A percentile compares a stretch with the other conserved stretches of the same genome.
Evolutionary conservation across 2,797 vertebrate species (phyloP).

Genomic region (Garrulus glandarius): DNA sequence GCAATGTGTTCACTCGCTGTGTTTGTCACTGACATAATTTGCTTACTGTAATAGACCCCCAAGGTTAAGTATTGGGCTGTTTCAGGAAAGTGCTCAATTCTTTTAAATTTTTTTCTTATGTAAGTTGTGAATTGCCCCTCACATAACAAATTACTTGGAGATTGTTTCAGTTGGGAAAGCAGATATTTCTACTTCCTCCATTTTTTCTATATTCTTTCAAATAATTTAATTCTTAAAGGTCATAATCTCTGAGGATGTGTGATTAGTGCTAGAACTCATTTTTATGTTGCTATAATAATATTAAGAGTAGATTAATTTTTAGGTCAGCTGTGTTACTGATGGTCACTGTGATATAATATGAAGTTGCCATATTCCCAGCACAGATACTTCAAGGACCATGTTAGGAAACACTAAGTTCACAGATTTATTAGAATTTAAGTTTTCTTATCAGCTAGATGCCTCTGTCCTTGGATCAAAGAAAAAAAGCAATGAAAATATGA

Average conservation of each 20-base stretch:
- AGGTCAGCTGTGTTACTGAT: neutral
- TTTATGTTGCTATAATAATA: neutral
- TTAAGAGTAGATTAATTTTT: neutral
- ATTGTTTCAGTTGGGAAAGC: neutral
- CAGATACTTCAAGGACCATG: neutral
- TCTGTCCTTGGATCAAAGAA: neutral
- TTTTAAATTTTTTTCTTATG: fast-evolving
- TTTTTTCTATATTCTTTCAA: neutral
- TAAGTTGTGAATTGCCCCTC: neutral
- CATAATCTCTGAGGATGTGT: neutral
- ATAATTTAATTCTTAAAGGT: neutral
- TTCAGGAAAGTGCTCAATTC: neutral
- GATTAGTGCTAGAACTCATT: neutral
- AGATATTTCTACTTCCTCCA: neutral
- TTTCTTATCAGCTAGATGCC: neutral
- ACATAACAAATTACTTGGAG: neutral
- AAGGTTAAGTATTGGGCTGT: neutral
- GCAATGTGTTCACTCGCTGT: fast-evolving
- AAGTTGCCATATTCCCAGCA: neutral
- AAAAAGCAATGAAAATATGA: neutral
- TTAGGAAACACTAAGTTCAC: neutral
- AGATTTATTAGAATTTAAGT: neutral
- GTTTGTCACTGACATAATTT: neutral
- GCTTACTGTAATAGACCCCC: neutral
- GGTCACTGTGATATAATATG: neutral